Evolutionary conservation across 2,888 invertebrate genomes (phyloP).

Genomic region (Aphrophora alni): DNA sequence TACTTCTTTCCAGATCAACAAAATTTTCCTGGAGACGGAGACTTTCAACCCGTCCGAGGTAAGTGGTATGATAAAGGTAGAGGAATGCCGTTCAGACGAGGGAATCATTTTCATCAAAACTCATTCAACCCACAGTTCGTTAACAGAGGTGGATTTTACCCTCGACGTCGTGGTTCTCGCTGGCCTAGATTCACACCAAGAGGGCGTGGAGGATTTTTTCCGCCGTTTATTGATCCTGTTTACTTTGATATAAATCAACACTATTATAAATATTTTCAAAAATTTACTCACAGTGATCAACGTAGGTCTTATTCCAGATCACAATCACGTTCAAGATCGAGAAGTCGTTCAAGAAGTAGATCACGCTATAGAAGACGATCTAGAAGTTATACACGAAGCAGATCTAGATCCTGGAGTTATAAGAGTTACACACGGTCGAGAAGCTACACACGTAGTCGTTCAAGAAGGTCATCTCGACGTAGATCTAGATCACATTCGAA

Average conservation of each 20-base stretch:
- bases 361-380: conserved; percentile 45
- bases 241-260: conserved; percentile 46
- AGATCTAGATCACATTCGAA: conserved; percentile 47
- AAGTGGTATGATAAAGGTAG: not conserved
- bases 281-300: conserved; percentile 64
- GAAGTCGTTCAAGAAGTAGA: conserved; percentile 55
- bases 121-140: not conserved
- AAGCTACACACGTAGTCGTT: conserved; percentile 45
- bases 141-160: conserved; percentile 22
- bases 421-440: conserved; percentile 47
- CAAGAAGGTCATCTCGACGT: conserved; percentile 54
- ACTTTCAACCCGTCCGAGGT: not conserved
- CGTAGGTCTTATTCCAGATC: conserved; percentile 55
- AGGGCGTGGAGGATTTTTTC: conserved; percentile 25
- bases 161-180: conserved; percentile 49
- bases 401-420: conserved; percentile 38
- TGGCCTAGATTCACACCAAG: conserved; percentile 44
- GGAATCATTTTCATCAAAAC: not conserved
- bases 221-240: conserved; percentile 44
- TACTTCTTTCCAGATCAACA: not conserved
- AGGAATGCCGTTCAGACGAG: not conserved
- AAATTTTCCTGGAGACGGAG: not conserved
- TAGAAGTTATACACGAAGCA: conserved; percentile 43
- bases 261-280: conserved; percentile 61
- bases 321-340: conserved; percentile 53